Conservation (phyloP, 2,113 vertebrate species). For the Herpailurus yagouaroundi region DNA sequence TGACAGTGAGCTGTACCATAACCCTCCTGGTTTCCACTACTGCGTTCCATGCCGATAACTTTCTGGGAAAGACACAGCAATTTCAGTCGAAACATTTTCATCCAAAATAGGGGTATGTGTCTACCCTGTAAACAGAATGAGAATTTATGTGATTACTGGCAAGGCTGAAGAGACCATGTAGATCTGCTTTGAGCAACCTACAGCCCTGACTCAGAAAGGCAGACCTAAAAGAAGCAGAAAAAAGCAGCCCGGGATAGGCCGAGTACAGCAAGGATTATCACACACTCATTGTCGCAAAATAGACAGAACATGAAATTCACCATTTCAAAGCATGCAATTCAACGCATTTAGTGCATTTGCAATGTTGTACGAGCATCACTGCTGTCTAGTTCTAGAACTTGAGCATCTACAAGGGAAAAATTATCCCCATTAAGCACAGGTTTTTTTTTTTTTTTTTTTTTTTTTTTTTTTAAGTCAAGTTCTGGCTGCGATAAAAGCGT, state of each 20-base stretch:
- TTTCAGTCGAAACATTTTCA: neutral
- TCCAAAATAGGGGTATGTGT: neutral
- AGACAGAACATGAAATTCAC: neutral
- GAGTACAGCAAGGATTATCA: neutral
- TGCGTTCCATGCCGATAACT: neutral
- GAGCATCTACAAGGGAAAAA: neutral
- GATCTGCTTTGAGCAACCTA: neutral
- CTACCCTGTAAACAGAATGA: neutral
- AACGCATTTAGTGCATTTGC: neutral
- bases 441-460: slow-evolving; percentile 6
- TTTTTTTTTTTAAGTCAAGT: slow-evolving; percentile 14
- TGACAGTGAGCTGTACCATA: neutral
- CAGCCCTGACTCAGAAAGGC: neutral
- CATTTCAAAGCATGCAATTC: neutral
- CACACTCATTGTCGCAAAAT: neutral
- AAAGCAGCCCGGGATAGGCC: neutral
- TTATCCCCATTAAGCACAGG: neutral
- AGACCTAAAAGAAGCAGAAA: neutral
- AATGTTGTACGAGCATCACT: neutral
- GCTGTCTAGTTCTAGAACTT: neutral
- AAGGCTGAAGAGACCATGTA: neutral
- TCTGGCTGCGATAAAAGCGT: neutral
- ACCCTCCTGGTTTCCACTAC: neutral
- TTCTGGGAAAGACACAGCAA: neutral
- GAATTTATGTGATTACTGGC: neutral